Base-by-base conservation (phyloP, 2,113 vertebrate species). In the Pungitius pungitius region DNA sequence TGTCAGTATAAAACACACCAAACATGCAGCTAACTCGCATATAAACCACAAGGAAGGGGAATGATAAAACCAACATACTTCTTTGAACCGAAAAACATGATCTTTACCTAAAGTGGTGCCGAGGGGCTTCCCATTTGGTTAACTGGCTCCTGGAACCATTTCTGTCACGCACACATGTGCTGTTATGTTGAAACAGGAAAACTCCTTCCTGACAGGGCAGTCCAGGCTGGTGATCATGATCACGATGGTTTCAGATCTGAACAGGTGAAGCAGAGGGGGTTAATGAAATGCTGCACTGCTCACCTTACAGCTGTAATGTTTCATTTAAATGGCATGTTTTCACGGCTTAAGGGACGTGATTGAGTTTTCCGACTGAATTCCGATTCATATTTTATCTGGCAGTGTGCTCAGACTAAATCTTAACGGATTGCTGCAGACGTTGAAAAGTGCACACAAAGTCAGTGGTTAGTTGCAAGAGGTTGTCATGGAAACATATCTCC, bases 301-400 rank as follows among this genome's bases (percentile, higher is more conserved):
- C 5, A 27, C 15, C 10, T 37, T 22, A 51, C 22, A 51, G 22
- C 24, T 18, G 13, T 27, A 33, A 20, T 59, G 33, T 52, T 26
- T 71, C 20, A 42, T 30, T 57, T 77, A 61, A 67, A 66, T 58
- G 52, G 8, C 3, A 56, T 35, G 60, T 65, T 43, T 49, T 20
- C 7, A 13, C 22, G 33, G 42, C 42, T 33, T 11, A 52, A 57
- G 39, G 40, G 17, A 45, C 22, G 18, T 42, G 18, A 26, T 55
- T 33, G 12, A 27, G 4, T 51, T 42, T 51, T 40, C 33, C 10
- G 69, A 56, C 30, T 56, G 37, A 43, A 27, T 15, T 14, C 20
- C 6, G 33, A 35, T 6, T 27, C 22, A 40, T 8, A 55, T 40
- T 40, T 39, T 39, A 10, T n/a, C 14, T 51, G 22, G 22, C n/a